Base-by-base conservation (phyloP, 92 coral and sea anemone species). In the Epizoanthus scotinus region DNA sequence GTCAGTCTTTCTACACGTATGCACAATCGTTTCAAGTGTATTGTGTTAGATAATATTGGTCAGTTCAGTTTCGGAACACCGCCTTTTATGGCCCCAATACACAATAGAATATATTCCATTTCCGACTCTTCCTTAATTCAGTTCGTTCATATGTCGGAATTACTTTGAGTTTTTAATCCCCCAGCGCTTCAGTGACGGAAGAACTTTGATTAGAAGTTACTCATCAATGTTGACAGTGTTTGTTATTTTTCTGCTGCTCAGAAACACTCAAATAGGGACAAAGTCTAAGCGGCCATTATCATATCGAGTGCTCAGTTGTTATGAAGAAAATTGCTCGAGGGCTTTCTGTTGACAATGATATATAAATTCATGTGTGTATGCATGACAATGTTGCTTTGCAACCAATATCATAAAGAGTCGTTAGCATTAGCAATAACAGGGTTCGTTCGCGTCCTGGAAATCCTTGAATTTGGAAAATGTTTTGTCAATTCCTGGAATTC, bases 71-170 rank as follows among this genome's bases (percentile, higher is more conserved):
- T 13, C 55, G 10, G 63, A 36, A 58, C 53, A 15, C 52, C 52
- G 79, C 66, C 79, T 38, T 75, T 59, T 59, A 59, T 20, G 67
- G 69, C 25, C 62, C 19, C 25, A 38, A 40, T 25, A 57, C 22
- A 31, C 54, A 38, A 57, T 36, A 28, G 3, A 13, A 28, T 34
- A 34, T 34, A 5, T 18, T 12, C 20, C 19, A 6, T 1, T 27
- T 19, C 21, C 21, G 29, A 58, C 2, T 74, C 17, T 34, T 71
- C n/a, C 53, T 25, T 14, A 47, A 24, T 22, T 50, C 25, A 14
- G 2, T 24, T 53, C 25, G 55, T n/a, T 36, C 44, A 71, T 72
- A 54, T 59, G 42, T 73, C 57, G 44, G 55, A 19, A 50, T 73
- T 73, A 55, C 5, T 54, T 73, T 73, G 65, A 47, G 52, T 47